phyloP scores from a whole-genome alignment of 2,797 vertebrate genomes.

The Eospalax fontanierii region DNA sequence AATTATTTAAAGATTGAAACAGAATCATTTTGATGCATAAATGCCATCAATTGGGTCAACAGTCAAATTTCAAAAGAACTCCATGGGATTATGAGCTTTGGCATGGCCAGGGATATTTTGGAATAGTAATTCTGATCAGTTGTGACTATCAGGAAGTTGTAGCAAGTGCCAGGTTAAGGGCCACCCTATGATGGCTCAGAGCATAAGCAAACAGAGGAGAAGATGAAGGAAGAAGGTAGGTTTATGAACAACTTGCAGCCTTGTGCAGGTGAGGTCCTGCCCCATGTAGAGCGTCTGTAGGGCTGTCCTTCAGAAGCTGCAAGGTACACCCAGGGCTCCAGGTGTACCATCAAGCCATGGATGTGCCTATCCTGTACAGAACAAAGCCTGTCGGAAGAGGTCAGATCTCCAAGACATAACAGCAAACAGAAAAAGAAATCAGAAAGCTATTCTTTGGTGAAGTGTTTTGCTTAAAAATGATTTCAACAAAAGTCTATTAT shows the following conservation, averaged over 20 bases:
- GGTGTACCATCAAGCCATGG: background rate
- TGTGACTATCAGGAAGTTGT: background rate
- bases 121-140: background rate
- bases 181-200: background rate
- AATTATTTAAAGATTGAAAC: background rate
- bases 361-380: background rate
- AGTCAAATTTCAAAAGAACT: conserved; percentile 3
- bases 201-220: background rate
- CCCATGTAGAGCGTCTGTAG: background rate
- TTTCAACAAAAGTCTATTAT: conserved; percentile 59
- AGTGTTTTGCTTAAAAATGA: conserved; percentile 56
- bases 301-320: background rate
- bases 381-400: background rate
- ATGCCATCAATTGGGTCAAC: background rate
- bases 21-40: background rate
- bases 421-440: conserved; percentile 27
- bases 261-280: background rate
- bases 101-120: background rate
- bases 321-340: background rate
- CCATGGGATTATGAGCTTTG: background rate
- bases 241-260: background rate
- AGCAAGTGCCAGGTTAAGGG: background rate
- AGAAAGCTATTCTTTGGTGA: conserved; percentile 10
- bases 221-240: background rate
- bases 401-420: conserved; percentile 1